These are phyloP conservation scores for Callosobruchus maculatus DNA, from an alignment of 2,888 invertebrate genomes.

Conservation along the genomic window DNA sequence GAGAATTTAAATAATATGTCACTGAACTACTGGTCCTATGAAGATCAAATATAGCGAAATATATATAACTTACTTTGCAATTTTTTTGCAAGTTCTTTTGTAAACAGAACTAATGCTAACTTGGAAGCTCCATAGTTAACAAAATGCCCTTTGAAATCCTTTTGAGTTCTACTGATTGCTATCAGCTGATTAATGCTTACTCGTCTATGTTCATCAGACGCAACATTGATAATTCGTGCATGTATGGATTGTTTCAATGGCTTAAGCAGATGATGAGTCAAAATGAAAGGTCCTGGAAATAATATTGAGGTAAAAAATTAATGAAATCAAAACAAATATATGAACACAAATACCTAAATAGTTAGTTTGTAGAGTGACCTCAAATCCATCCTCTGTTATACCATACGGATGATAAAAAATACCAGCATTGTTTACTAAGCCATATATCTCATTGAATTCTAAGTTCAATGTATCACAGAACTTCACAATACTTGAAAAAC, in stretches of 20 bases:
- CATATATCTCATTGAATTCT: constrained; percentile 45
- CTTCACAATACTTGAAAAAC: constrained; percentile 41
- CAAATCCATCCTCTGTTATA: constrained; percentile 52
- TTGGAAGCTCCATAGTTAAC: constrained; percentile 46
- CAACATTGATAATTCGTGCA: constrained; percentile 51
- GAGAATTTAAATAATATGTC: no score
- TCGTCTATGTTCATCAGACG: constrained; percentile 46
- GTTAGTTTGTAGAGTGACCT: constrained; percentile 56
- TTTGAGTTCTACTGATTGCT: constrained; percentile 32
- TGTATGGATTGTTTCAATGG: constrained; percentile 44
- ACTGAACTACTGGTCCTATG: no score
- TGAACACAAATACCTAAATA: constrained; percentile 48
- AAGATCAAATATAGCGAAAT: no score
- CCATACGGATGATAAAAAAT: constrained; percentile 52
- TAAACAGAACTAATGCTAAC: constrained; percentile 43
- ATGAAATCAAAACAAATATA: not conserved
- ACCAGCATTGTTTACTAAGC: constrained; percentile 55
- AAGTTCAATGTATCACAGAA: constrained; percentile 40
- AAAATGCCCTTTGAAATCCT: constrained; percentile 41
- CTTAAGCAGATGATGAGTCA: constrained; percentile 50
- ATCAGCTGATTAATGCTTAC: constrained; percentile 43
- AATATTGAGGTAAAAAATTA: not conserved
- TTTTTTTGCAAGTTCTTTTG: constrained; percentile 41
- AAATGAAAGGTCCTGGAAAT: constrained; percentile 45
- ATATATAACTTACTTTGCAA: constrained; percentile 41